Evolutionary conservation across 2,797 vertebrate genomes (phyloP).

Genomic region (Hipposideros larvatus): DNA sequence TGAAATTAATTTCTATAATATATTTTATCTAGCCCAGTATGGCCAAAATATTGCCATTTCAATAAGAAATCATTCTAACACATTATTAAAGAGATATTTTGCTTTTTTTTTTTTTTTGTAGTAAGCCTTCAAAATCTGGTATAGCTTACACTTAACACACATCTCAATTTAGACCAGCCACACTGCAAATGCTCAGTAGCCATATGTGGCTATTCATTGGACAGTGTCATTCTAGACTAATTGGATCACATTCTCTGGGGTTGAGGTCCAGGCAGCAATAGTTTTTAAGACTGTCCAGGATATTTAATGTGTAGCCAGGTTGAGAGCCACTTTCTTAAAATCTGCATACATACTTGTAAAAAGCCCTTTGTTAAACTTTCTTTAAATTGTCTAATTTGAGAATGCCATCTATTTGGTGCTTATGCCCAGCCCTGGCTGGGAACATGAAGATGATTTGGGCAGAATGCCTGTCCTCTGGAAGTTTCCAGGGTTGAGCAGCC

Average conservation of each 20-base stretch:
- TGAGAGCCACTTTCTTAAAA: not conserved
- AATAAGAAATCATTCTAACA: not conserved
- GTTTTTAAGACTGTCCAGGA: not conserved
- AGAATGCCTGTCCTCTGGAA: not conserved
- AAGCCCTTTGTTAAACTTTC: not conserved
- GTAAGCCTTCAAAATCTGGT: not conserved
- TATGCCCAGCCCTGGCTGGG: not conserved
- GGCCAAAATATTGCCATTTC: constrained; percentile 1
- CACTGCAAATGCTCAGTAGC: not conserved
- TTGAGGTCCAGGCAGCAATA: not conserved
- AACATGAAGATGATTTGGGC: not conserved
- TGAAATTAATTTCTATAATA: constrained; percentile 4
- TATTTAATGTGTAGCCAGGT: not conserved
- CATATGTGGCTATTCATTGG: not conserved
- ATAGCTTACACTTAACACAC: not conserved
- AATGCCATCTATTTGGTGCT: not conserved
- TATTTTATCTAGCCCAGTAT: not conserved
- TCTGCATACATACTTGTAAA: not conserved
- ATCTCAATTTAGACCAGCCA: not conserved
- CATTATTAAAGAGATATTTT: not conserved
- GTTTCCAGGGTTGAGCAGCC: not conserved
- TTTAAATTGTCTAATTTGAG: not conserved
- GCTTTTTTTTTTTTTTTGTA: not conserved
- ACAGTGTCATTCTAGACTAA: not conserved
- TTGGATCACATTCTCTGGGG: not conserved